These are phyloP conservation scores for Glossosoma conforme DNA, from an alignment of 1,140 invertebrate genomes.

Conservation along the genomic window DNA sequence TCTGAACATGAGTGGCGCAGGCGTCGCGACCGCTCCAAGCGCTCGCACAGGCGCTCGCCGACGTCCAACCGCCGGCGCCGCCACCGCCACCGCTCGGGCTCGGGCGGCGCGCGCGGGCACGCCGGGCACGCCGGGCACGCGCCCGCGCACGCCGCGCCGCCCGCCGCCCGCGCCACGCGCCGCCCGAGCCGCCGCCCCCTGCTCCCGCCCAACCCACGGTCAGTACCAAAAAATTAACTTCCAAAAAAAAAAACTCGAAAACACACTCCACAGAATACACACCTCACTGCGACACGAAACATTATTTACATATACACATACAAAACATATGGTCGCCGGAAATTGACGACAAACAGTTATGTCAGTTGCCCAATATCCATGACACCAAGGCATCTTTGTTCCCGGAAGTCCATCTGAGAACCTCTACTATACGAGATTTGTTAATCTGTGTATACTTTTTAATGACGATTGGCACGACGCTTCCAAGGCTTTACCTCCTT, in stretches of 20 bases:
- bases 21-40: slow-evolving; percentile 57
- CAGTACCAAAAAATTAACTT: too few species aligned
- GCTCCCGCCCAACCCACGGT: neutral
- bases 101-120: slow-evolving; percentile 43
- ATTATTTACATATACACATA: neutral
- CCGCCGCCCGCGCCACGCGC: slow-evolving; percentile 34
- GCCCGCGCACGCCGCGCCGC: slow-evolving; percentile 38
- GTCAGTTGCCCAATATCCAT: too few species aligned
- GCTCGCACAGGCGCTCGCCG: slow-evolving; percentile 56
- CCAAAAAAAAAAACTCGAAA: too few species aligned
- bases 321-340: too few species aligned
- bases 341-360: too few species aligned
- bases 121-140: slow-evolving; percentile 37
- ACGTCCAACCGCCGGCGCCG: slow-evolving; percentile 54
- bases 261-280: slow-evolving; percentile 5
- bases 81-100: slow-evolving; percentile 44
- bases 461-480: too few species aligned
- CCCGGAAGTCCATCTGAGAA: too few species aligned
- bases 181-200: slow-evolving; percentile 14
- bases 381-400: too few species aligned
- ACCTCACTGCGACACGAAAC: neutral
- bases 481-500: too few species aligned
- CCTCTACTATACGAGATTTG: too few species aligned
- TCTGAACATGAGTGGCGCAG: slow-evolving; percentile 58
- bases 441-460: too few species aligned